Percentiles rank a stretch among this genome's conserved stretches.
Conservation (phyloP, 2,888 invertebrate genomes). For the Mactromeris polynyma region DNA sequence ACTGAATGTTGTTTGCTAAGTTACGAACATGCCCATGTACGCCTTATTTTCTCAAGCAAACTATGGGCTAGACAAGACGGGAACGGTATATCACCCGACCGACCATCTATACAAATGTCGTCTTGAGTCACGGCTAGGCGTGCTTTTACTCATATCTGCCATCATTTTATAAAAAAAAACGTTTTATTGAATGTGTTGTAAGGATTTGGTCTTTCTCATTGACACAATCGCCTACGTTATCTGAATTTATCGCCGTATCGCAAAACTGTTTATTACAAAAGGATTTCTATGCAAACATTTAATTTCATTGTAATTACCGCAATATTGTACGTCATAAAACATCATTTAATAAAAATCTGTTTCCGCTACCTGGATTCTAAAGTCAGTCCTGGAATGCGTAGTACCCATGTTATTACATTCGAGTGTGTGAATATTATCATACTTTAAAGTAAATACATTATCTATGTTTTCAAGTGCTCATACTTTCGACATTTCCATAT, state of each 20-base stretch:
- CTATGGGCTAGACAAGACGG: too few relatives aligned
- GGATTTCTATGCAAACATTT: neutral
- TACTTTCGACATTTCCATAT: slow-evolving; percentile 23
- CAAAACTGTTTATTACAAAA: slow-evolving; percentile 1
- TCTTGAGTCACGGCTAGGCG: too few relatives aligned
- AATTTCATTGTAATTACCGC: neutral
- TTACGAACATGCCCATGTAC: too few relatives aligned
- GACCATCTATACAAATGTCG: too few relatives aligned
- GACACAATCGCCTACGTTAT: neutral
- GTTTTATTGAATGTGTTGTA: neutral
- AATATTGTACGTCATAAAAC: neutral
- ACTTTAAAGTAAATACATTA: slow-evolving; percentile 33
- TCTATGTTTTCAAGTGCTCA: slow-evolving; percentile 21
- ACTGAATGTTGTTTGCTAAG: too few relatives aligned
- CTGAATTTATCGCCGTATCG: neutral
- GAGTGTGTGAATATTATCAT: slow-evolving; percentile 1
- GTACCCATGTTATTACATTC: neutral
- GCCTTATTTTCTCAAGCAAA: too few relatives aligned
- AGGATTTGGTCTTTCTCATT: neutral
- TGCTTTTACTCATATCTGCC: neutral
- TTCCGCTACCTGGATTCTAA: neutral
- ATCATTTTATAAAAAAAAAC: neutral
- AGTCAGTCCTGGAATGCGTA: neutral
- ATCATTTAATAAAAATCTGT: neutral
- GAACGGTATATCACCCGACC: too few relatives aligned